These are phyloP conservation scores for Eumaeus atala DNA, from an alignment of 1,140 invertebrate genomes.

Conservation along the genomic window DNA sequence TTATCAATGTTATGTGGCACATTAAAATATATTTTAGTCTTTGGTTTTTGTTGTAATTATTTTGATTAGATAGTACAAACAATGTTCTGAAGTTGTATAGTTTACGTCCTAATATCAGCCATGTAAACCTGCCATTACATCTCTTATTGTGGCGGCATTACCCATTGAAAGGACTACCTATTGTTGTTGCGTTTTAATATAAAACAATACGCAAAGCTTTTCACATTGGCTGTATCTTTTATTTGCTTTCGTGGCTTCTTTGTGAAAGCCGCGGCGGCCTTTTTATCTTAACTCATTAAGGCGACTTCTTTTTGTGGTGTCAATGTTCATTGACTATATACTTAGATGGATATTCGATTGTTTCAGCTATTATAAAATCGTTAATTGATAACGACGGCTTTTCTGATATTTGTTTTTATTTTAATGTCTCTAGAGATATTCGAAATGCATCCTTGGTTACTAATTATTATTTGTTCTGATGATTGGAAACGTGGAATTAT, in stretches of 20 bases:
- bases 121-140: conserved; percentile 40
- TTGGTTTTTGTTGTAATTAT: too few species aligned
- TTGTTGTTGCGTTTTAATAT: conserved; percentile 72
- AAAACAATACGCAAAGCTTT: conserved; percentile 70
- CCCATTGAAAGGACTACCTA: conserved; percentile 71
- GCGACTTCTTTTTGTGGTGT: conserved; percentile 45
- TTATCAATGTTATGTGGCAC: too few species aligned
- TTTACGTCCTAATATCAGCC: background rate
- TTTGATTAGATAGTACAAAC: too few species aligned
- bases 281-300: conserved; percentile 47
- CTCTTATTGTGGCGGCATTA: conserved; percentile 64
- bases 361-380: conserved; percentile 11
- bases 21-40: too few species aligned
- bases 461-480: too few species aligned
- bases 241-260: conserved; percentile 51
- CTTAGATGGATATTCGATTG: conserved; percentile 19
- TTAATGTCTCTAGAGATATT: conserved; percentile 4
- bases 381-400: conserved; percentile 1
- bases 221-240: conserved; percentile 58
- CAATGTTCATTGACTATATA: conserved; percentile 45
- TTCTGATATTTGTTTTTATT: conserved; percentile 1
- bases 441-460: background rate
- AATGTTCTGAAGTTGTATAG: too few species aligned
- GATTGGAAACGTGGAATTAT: too few species aligned
- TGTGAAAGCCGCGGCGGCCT: conserved; percentile 51